Conservation (phyloP, 2,113 vertebrate genomes). For the Gadus chalcogrammus region DNA sequence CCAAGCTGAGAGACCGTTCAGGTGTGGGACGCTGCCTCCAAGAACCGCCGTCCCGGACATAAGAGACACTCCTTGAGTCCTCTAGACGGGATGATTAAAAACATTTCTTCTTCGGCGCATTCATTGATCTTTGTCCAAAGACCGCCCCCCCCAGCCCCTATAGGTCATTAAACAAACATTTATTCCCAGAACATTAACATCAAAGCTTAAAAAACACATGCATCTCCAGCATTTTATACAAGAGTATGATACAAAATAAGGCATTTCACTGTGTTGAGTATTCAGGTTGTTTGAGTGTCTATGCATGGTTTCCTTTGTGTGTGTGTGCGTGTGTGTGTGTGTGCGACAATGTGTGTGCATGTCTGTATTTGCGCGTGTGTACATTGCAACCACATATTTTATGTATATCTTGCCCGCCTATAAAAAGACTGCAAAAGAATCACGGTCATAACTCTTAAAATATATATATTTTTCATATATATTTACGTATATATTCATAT, state of each 20-base stretch:
- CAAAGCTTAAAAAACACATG: constrained; percentile 94
- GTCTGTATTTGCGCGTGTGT: constrained; percentile 36
- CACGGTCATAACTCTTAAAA: constrained; percentile 80
- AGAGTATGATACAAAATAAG: constrained; percentile 99
- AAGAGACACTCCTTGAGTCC: no score
- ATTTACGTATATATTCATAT: constrained; percentile 79
- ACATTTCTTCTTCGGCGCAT: no score
- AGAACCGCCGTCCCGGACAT: no score
- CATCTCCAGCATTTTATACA: constrained; percentile 99
- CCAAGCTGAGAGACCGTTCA: no score
- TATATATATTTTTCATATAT: constrained; percentile 81
- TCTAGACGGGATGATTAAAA: constrained; percentile 1
- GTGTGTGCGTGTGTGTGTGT: constrained; percentile 12
- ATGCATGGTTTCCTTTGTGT: constrained; percentile 33
- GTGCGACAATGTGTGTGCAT: constrained; percentile 26
- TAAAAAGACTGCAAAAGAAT: constrained; percentile 99
- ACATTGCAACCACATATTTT: constrained; percentile 90
- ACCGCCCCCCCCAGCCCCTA: constrained; percentile 32
- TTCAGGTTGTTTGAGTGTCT: constrained; percentile 61
- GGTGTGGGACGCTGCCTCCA: no score
- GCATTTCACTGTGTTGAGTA: constrained; percentile 87
- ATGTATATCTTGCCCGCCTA: constrained; percentile 87
- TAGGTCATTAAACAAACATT: constrained; percentile 40
- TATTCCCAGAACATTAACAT: constrained; percentile 59
- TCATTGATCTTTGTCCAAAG: not conserved